phyloP scores from a whole-genome alignment of 2,113 vertebrate genomes.

The Larimichthys crocea region DNA sequence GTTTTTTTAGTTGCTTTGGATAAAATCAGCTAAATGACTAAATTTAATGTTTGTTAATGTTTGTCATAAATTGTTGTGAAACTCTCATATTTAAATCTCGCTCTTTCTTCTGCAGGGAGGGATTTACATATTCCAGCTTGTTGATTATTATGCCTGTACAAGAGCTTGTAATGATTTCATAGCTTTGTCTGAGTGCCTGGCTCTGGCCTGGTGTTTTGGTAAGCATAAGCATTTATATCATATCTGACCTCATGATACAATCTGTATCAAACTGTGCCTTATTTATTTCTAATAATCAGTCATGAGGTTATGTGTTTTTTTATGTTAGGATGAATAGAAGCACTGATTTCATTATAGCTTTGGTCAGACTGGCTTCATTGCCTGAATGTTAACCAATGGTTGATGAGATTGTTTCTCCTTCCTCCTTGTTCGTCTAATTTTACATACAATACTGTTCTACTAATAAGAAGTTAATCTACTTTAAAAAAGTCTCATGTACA shows the following conservation, averaged over 20 bases:
- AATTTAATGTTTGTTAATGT: slow-evolving; percentile 37
- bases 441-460: too few relatives aligned
- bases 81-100: not conserved
- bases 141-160: slow-evolving; percentile 68
- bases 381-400: too few relatives aligned
- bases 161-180: slow-evolving; percentile 64
- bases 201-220: slow-evolving; percentile 73
- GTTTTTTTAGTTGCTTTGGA: too few relatives aligned
- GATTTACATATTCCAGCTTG: slow-evolving; percentile 72
- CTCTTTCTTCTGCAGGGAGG: slow-evolving; percentile 59
- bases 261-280: too few relatives aligned
- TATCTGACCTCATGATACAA: too few relatives aligned
- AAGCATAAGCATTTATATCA: not conserved
- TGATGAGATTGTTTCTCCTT: not conserved
- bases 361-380: too few relatives aligned
- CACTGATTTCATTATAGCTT: too few relatives aligned
- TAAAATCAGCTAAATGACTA: too few relatives aligned
- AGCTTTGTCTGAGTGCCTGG: slow-evolving; percentile 51
- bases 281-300: too few relatives aligned
- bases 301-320: too few relatives aligned
- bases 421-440: not conserved
- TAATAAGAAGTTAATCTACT: too few relatives aligned
- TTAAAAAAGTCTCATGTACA: not conserved
- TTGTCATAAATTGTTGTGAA: slow-evolving; percentile 21
- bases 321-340: too few relatives aligned